Percentiles rank a stretch among this genome's conserved stretches.
Conservation (phyloP, 2,888 invertebrate species). For the Pharmacophagus antenor region DNA sequence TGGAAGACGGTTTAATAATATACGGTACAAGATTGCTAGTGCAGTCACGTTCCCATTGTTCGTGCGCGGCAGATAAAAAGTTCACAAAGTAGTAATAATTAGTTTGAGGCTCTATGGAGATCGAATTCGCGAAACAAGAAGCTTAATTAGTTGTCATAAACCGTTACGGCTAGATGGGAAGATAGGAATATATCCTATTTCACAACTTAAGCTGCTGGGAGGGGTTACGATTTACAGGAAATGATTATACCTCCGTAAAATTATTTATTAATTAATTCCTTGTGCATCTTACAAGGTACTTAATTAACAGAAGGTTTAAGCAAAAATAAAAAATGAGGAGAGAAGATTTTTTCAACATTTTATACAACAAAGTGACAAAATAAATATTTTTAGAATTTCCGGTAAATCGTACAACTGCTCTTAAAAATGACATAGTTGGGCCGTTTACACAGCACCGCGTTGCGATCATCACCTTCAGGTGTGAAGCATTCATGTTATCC, state of each 20-base stretch:
- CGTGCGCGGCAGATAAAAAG: conserved; percentile 71
- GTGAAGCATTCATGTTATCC: no score
- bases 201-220: conserved; percentile 53
- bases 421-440: no score
- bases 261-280: conserved; percentile 17
- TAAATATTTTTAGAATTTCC: no score
- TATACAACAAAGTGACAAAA: not conserved
- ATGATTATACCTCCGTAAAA: conserved; percentile 41
- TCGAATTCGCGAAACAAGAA: conserved; percentile 64
- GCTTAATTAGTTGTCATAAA: conserved; percentile 72
- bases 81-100: conserved; percentile 71
- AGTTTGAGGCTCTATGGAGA: conserved; percentile 61
- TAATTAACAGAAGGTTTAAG: not conserved
- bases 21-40: conserved; percentile 58
- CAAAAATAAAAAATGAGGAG: not conserved
- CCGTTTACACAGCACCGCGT: no score
- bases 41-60: conserved; percentile 78
- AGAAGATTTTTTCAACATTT: no score
- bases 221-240: conserved; percentile 52
- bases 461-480: no score
- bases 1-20: conserved; percentile 50
- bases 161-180: conserved; percentile 40
- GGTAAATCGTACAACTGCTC: no score
- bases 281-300: not conserved
- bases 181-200: conserved; percentile 45